These are phyloP conservation scores for Australoheros scitulus DNA, from an alignment of 2,113 vertebrate genomes.

Conservation along the genomic window DNA sequence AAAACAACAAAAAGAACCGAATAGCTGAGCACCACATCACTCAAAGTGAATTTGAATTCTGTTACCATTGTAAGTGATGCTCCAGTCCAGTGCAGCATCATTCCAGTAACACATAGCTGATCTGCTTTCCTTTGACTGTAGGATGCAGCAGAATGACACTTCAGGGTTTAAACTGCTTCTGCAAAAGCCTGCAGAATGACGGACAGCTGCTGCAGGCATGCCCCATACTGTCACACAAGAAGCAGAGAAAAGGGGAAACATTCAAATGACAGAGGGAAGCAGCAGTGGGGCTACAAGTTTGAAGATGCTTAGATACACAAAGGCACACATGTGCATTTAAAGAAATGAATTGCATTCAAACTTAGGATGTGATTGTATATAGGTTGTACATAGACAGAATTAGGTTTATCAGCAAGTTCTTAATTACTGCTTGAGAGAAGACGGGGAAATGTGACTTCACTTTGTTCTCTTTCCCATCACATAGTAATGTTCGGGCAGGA, in stretches of 20 bases:
- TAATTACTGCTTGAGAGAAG: slow-evolving; percentile 28
- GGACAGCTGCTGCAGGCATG: not conserved
- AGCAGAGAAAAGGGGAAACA: not conserved
- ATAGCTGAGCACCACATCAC: slow-evolving; percentile 10
- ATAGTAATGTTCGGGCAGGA: not conserved
- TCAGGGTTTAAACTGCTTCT: not conserved
- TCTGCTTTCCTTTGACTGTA: slow-evolving; percentile 11
- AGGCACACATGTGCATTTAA: not conserved
- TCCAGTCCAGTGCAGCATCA: not conserved
- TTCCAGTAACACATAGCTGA: not conserved
- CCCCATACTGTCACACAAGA: not conserved
- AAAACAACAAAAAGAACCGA: slow-evolving; percentile 27
- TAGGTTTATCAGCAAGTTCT: slow-evolving; percentile 41
- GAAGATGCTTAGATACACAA: not conserved
- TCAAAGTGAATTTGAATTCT: slow-evolving; percentile 17
- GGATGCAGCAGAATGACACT: not conserved
- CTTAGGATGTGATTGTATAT: slow-evolving; percentile 53
- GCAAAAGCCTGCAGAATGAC: not conserved
- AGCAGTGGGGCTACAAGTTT: not conserved
- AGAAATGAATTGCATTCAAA: slow-evolving; percentile 17
- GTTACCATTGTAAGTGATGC: slow-evolving; percentile 11
- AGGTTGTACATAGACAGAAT: slow-evolving; percentile 51
- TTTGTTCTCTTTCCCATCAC: too few species aligned
- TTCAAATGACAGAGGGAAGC: slow-evolving; percentile 10
- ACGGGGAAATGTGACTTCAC: not conserved